Conservation (phyloP, 2,797 vertebrate species). For the Carcharodon carcharias region DNA sequence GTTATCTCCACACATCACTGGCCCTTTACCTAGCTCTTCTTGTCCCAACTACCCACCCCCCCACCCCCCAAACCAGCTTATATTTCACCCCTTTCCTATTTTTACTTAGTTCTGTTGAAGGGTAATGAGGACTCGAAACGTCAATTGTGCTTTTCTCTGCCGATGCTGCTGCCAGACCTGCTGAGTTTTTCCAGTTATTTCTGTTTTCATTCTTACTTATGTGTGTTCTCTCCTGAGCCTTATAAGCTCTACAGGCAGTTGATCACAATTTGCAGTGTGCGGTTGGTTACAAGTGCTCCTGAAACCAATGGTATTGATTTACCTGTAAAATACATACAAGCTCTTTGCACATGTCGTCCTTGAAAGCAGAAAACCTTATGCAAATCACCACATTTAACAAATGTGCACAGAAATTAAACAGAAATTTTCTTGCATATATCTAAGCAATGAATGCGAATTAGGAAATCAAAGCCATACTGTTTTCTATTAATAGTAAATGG, state of each 20-base stretch:
- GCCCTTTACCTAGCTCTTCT: no score
- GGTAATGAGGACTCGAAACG: no score
- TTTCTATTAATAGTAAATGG: background rate
- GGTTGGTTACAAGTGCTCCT: background rate
- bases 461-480: background rate
- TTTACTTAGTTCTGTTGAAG: no score
- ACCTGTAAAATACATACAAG: background rate
- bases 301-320: background rate
- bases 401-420: background rate
- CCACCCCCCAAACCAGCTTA: no score
- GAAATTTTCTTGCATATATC: background rate
- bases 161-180: no score
- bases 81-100: no score
- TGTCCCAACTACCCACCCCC: no score
- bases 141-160: no score
- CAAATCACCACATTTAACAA: background rate
- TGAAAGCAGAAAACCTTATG: background rate
- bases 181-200: no score
- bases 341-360: background rate
- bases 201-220: background rate
- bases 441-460: background rate
- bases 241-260: background rate
- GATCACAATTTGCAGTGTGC: background rate
- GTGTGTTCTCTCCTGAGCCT: background rate
- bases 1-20: no score